Percentiles rank a stretch among this genome's conserved stretches.
Conservation (phyloP, 2,113 vertebrate species). For the Carettochelys insculpta region DNA sequence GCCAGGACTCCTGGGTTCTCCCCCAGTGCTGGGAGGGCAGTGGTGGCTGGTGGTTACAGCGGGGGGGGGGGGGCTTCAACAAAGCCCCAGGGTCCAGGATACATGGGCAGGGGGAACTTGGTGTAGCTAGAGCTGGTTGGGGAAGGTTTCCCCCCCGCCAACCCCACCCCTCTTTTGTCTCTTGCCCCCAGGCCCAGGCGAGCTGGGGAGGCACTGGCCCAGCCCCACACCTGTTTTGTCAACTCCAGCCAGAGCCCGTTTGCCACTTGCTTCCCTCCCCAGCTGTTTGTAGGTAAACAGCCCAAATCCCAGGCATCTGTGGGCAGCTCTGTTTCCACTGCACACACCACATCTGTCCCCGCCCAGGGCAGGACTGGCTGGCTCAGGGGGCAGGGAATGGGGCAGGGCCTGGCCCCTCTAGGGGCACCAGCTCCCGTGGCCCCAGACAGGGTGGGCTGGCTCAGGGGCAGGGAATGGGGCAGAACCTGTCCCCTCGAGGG, state of each 20-base stretch:
- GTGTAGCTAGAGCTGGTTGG: too few relatives aligned
- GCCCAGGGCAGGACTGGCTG: neutral
- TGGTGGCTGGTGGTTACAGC: too few relatives aligned
- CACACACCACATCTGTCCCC: neutral
- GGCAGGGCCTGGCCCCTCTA: too few relatives aligned
- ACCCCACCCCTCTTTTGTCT: neutral
- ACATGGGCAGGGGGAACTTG: neutral
- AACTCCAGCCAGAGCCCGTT: too few relatives aligned
- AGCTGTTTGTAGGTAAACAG: neutral
- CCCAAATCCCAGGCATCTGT: neutral
- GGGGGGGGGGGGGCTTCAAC: too few relatives aligned
- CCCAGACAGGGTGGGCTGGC: conserved; percentile 30
- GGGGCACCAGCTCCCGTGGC: neutral
- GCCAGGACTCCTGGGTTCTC: too few relatives aligned
- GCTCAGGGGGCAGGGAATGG: neutral
- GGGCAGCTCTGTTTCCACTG: neutral
- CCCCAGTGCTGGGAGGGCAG: too few relatives aligned
- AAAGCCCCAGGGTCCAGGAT: too few relatives aligned
- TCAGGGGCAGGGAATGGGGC: too few relatives aligned
- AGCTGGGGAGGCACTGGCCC: neutral
- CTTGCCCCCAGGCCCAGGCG: neutral
- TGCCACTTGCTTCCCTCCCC: too few relatives aligned
- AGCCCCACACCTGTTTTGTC: neutral
- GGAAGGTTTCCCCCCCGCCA: too few relatives aligned
- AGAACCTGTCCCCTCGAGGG: too few relatives aligned